These are phyloP conservation scores for Micronisus gabar DNA, from an alignment of 2,113 vertebrate species.

Conservation along the genomic window DNA sequence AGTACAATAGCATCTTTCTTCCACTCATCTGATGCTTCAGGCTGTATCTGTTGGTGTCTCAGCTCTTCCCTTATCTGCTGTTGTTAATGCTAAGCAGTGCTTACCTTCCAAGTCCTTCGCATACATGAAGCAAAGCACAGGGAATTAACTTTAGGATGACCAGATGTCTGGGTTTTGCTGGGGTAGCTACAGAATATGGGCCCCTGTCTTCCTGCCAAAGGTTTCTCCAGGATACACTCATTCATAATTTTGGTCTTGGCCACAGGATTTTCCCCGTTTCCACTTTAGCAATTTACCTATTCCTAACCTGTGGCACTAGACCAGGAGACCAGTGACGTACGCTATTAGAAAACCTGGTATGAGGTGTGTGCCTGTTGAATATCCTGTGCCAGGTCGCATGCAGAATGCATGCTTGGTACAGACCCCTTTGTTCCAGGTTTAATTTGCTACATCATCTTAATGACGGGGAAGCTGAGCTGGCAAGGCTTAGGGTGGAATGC, in stretches of 20 bases:
- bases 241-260: not conserved
- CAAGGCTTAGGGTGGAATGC: not conserved
- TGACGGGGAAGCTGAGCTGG: not conserved
- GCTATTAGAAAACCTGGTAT: not conserved
- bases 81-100: not conserved
- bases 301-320: not conserved
- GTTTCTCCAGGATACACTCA: not conserved
- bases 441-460: not conserved
- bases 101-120: not conserved
- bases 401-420: not conserved
- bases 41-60: not conserved
- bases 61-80: not conserved
- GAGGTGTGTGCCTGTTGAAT: not conserved
- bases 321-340: not conserved
- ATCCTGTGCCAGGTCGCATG: rapidly evolving
- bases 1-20: not conserved
- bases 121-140: not conserved
- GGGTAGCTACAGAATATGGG: not conserved
- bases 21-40: not conserved
- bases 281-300: not conserved
- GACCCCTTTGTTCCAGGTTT: not conserved
- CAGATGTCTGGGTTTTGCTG: not conserved
- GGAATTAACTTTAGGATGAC: not conserved
- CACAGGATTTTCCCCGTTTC: not conserved
- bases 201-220: not conserved